A percentile compares a stretch with the other conserved stretches of the same genome.
phyloP scores from a whole-genome alignment of 2,113 vertebrate species.

The Elanus axillaris region DNA sequence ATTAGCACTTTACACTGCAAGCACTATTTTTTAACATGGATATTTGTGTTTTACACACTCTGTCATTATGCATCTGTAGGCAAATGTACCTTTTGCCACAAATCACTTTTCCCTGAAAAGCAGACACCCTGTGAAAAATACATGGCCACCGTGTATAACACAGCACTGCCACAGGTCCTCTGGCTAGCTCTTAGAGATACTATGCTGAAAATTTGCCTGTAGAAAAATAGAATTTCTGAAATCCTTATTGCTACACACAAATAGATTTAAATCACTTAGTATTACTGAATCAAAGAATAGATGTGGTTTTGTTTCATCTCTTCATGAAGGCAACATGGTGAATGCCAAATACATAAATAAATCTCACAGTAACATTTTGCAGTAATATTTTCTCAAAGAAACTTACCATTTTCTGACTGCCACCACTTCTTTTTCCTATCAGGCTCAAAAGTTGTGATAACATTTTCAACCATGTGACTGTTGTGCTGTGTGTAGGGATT shows the following conservation, averaged over 20 bases:
- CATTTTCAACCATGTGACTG: slow-evolving; percentile 84
- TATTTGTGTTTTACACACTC: background rate
- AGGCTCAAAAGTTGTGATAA: slow-evolving; percentile 79
- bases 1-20: background rate
- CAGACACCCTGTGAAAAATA: background rate
- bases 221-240: background rate
- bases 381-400: background rate
- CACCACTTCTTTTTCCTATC: slow-evolving; percentile 85
- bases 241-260: background rate
- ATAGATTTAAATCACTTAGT: background rate
- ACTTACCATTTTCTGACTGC: slow-evolving; percentile 87
- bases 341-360: background rate
- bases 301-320: background rate
- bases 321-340: background rate
- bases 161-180: background rate
- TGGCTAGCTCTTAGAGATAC: background rate
- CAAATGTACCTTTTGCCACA: background rate
- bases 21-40: background rate
- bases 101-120: background rate
- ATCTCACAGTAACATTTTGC: background rate
- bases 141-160: fast-evolving
- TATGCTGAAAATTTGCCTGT: background rate
- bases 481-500: slow-evolving; percentile 68
- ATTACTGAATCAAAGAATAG: background rate
- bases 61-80: background rate